A percentile compares a stretch with the other conserved stretches of the same genome.
phyloP scores from a whole-genome alignment of 2,888 invertebrate genomes.

The Pogonocherus hispidulus region DNA sequence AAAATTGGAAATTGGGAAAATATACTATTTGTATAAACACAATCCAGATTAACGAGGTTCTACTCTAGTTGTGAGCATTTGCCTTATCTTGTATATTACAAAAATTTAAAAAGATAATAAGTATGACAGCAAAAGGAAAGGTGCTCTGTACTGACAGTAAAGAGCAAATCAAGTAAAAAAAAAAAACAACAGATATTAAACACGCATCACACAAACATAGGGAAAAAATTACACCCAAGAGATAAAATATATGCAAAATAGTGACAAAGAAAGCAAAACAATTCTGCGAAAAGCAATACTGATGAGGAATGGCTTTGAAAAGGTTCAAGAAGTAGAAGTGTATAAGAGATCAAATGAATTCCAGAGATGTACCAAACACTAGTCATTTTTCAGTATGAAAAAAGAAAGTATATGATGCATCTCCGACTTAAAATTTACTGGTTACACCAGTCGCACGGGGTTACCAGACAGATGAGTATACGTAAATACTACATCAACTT shows the following conservation, averaged over 20 bases:
- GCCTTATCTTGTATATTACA: no score
- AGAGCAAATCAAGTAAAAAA: no score
- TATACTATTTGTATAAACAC: no score
- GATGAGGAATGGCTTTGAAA: conserved; percentile 4
- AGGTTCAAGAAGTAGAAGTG: conserved; percentile 5
- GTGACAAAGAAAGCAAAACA: neutral
- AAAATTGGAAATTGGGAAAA: no score
- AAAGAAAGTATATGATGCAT: conserved; percentile 58
- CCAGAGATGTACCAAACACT: conserved; percentile 62
- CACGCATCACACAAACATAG: conserved; percentile 5
- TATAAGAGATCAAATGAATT: conserved; percentile 42
- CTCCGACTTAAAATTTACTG: conserved; percentile 51
- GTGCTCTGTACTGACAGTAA: no score
- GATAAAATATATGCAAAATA: neutral
- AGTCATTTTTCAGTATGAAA: conserved; percentile 38
- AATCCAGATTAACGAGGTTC: no score
- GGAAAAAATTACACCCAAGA: neutral
- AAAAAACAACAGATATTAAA: conserved; percentile 5
- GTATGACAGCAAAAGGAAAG: no score
- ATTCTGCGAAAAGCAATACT: neutral
- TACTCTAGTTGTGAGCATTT: no score
- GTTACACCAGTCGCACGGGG: conserved; percentile 66
- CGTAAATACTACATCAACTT: conserved; percentile 58
- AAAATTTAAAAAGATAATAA: no score
- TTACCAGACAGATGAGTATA: conserved; percentile 68